Evolutionary conservation across 1,140 invertebrate species (phyloP).

Genomic region (Nephila pilipes): DNA sequence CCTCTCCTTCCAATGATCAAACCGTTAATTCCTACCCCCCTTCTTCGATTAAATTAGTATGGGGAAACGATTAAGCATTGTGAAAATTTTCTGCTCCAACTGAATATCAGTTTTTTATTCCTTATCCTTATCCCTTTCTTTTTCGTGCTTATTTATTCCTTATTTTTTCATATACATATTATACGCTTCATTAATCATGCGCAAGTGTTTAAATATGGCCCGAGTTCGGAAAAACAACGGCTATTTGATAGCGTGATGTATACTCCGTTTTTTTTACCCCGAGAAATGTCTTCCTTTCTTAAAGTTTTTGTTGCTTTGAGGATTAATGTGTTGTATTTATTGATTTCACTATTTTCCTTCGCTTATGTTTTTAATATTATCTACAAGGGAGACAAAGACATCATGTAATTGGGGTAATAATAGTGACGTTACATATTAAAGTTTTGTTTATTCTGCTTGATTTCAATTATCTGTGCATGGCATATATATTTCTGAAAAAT

Average conservation of each 20-base stretch:
- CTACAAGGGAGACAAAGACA: no score
- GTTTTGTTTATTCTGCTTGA: no score
- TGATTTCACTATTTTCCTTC: no score
- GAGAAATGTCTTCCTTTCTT: not conserved
- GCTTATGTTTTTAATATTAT: no score
- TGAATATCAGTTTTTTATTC: not conserved
- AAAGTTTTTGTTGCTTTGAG: not conserved
- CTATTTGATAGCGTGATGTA: not conserved
- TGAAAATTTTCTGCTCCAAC: slow-evolving; percentile 33
- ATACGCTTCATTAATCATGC: not conserved
- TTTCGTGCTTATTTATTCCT: not conserved
- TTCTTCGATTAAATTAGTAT: slow-evolving; percentile 69
- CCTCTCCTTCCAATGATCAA: slow-evolving; percentile 33
- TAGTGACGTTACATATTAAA: no score
- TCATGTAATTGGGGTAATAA: no score
- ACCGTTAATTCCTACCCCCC: slow-evolving; percentile 39
- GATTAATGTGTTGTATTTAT: no score
- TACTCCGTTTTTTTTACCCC: not conserved
- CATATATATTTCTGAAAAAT: no score
- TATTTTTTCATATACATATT: not conserved
- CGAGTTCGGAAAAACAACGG: not conserved
- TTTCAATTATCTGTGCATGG: no score
- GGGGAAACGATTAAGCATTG: slow-evolving; percentile 68
- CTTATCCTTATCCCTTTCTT: not conserved
- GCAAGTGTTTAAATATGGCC: not conserved